A percentile compares a stretch with the other conserved stretches of the same genome.
phyloP scores from a whole-genome alignment of 92 coral and sea anemone genomes.

The Phenganax subtilis region DNA sequence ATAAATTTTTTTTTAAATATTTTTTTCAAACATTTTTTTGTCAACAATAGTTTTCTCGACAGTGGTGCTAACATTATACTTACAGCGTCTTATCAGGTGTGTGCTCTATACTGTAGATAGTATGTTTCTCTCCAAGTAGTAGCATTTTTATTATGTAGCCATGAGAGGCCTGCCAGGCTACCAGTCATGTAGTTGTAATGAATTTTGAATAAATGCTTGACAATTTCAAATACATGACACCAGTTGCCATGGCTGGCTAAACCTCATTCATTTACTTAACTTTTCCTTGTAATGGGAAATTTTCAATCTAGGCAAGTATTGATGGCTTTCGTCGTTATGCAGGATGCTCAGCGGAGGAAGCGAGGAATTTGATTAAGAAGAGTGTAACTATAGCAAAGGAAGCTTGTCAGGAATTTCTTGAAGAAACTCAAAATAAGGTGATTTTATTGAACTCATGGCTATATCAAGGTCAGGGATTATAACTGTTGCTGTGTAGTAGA shows the following conservation, averaged over 20 bases:
- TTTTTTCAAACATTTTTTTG: too few species aligned
- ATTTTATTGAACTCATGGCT: background rate
- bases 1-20: too few species aligned
- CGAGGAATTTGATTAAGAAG: conserved; percentile 51
- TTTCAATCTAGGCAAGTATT: conserved; percentile 59
- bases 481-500: conserved; percentile 1
- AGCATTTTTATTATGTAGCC: too few species aligned
- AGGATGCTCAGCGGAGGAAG: conserved; percentile 53
- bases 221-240: too few species aligned
- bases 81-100: conserved; percentile 82
- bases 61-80: conserved; percentile 76
- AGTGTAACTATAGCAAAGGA: conserved; percentile 73
- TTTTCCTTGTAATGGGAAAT: background rate
- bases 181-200: too few species aligned
- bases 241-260: too few species aligned
- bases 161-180: too few species aligned
- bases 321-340: conserved; percentile 61
- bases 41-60: conserved; percentile 52
- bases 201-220: too few species aligned
- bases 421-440: conserved; percentile 23
- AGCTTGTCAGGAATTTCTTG: conserved; percentile 57
- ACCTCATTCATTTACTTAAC: too few species aligned
- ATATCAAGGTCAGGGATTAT: background rate
- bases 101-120: background rate
- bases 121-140: too few species aligned